Conservation (phyloP, 2,797 vertebrate genomes). For the Steatocranus sp. region DNA sequence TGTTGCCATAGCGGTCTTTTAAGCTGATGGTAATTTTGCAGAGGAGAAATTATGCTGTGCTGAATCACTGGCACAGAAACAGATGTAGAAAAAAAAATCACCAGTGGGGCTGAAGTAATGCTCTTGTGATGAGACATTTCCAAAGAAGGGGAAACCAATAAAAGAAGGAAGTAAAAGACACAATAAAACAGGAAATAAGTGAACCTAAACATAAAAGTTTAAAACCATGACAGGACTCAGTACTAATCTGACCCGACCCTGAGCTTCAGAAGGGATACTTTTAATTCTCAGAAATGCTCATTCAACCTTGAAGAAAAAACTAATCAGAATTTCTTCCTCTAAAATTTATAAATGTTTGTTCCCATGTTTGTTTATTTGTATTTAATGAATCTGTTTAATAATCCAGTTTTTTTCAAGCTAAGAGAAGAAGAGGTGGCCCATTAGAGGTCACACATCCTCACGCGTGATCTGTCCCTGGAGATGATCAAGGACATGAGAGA, state of each 20-base stretch:
- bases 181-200: neutral
- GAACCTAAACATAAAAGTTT: neutral
- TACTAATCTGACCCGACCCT: neutral
- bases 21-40: neutral
- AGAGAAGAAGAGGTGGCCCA: neutral
- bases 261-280: neutral
- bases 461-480: neutral
- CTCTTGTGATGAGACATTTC: neutral
- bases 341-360: neutral
- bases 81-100: no score
- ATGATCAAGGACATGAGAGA: neutral
- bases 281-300: neutral
- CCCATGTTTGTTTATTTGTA: neutral
- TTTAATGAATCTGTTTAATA: neutral
- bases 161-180: neutral
- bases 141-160: fast-evolving
- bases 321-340: neutral
- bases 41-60: neutral
- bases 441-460: neutral
- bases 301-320: neutral
- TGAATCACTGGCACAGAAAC: neutral
- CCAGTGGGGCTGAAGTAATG: neutral
- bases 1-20: neutral
- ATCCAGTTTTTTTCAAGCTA: neutral
- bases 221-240: neutral